Evolutionary conservation across 2,888 invertebrate genomes (phyloP), one percentile per base, ranked within the genome.

Genomic region (Mythimna vitellina): DNA sequence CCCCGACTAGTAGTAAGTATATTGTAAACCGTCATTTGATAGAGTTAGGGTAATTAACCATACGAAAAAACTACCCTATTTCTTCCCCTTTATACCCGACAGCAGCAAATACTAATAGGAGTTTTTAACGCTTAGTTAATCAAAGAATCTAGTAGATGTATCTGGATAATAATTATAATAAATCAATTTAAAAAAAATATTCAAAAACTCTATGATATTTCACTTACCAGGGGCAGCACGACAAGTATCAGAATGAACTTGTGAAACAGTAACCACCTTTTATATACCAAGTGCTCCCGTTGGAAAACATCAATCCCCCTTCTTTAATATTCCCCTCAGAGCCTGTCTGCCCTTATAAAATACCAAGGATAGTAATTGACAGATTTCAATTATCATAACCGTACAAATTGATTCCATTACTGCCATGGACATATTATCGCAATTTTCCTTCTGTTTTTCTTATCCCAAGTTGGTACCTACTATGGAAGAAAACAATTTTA

Each of bases 271-370:
- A 84, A 80, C 87, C 72, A 70, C 76, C 85, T 76, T 87, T 93
- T 95, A 90, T 96, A 95, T 93, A 94, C 85, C 70, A 76, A 82
- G 76, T 73, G 74, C 82, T 79, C 84, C 88, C 86, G 65, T 70
- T 85, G 81, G 76, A 93, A 92, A 93, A 93, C 90, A 93, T 87
- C 86, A 83, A 88, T 88, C 91, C 91, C 94, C 93, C 95, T 93
- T 92, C 85, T 93, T 96, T 95, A 96, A 95, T 96, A 96, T 96
- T 96, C 96, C 92, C 93, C 93, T 90, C 92, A 90, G 87, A 85
- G 70, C 83, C 83, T 88, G 87, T 88, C 90, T 88, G 86, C 86
- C 88, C 88, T 85, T 88, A 87, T 89, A 84, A 86, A 85, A 85
- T 84, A 89, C 85, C 81, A 57, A 76, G 56, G 51, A 87, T 89